Base-by-base conservation (phyloP, 1,140 invertebrate genomes). In the Drosophila pseudoobscura region DNA sequence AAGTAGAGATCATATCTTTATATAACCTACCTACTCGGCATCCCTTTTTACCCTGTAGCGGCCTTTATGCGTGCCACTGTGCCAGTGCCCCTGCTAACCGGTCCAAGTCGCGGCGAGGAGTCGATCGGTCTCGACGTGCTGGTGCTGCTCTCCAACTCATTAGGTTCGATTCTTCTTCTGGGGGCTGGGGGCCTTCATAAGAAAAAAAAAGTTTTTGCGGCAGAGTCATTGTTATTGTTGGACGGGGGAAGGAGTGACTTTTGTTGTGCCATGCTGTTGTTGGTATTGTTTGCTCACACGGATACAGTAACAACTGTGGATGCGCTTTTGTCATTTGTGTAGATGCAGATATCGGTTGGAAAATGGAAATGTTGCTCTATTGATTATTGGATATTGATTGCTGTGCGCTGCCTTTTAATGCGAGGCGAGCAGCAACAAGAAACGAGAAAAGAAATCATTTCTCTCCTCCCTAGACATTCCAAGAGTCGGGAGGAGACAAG, bases 321-420 rank as follows among this genome's bases (percentile, higher is more conserved):
- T 82, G 80, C 82, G 80, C 82, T 85, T 85, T 85, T 85, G 82
- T 85, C 82, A 85, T 68, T 64, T 61, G 66, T 71, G 57, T 57
- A 70, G 49, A 65, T 65, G 49, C 52, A 75, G 44, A 65, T 46
- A 58, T 49, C 44, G 50, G 43, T 44, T 45, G 70, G 51, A 71
- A 80, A 80, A 87, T 80, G 82, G 65, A 88, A 88, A 87, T 87
- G 82, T 78, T 75, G 78, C 78, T 87, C 78, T 88, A 88, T 88
- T 87, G 83, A 88, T 87, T 87, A 88, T 88, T 88, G 78, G 73
- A 88, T 87, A 87, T 87, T 87, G 82, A 87, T 87, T 87, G 83
- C 77, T 65, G 77, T 69, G 82, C 62, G 69, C 69, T 85, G 79
- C 74, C 75, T 82, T 84, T 80, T 87, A 88, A 78, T 88, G 74